These are phyloP conservation scores for Chloroceryle amazona DNA, from an alignment of 2,797 vertebrate genomes.

Conservation along the genomic window DNA sequence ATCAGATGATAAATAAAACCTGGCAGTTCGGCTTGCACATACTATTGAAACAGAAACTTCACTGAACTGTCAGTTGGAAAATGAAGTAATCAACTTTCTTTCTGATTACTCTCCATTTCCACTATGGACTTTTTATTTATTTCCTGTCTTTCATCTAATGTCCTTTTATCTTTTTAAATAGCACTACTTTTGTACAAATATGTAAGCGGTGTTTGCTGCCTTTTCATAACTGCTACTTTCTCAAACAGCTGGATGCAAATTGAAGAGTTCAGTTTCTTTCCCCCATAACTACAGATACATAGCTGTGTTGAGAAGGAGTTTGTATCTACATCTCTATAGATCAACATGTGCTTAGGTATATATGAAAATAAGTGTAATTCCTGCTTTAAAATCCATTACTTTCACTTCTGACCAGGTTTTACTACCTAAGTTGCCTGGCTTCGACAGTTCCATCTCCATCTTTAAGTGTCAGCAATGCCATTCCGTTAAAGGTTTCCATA, in stretches of 20 bases:
- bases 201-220: background rate
- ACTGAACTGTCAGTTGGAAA: conserved; percentile 79
- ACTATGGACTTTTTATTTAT: conserved; percentile 57
- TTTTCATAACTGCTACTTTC: conserved; percentile 22
- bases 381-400: background rate
- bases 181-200: background rate
- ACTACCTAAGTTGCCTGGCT: background rate
- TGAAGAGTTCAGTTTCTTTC: background rate
- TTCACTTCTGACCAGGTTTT: background rate
- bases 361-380: background rate
- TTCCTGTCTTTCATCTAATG: background rate
- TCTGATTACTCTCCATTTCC: conserved; percentile 72
- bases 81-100: conserved; percentile 81
- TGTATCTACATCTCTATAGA: background rate
- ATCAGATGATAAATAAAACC: conserved; percentile 82
- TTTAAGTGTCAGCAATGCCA: background rate
- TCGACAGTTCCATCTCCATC: background rate
- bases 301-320: background rate
- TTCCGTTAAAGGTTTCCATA: background rate
- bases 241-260: background rate
- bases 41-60: conserved; percentile 82
- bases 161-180: conserved; percentile 13
- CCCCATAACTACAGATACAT: background rate
- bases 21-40: conserved; percentile 80
- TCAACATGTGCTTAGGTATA: background rate